Conservation (phyloP, 2,113 vertebrate species). For the Leucosticte australis region DNA sequence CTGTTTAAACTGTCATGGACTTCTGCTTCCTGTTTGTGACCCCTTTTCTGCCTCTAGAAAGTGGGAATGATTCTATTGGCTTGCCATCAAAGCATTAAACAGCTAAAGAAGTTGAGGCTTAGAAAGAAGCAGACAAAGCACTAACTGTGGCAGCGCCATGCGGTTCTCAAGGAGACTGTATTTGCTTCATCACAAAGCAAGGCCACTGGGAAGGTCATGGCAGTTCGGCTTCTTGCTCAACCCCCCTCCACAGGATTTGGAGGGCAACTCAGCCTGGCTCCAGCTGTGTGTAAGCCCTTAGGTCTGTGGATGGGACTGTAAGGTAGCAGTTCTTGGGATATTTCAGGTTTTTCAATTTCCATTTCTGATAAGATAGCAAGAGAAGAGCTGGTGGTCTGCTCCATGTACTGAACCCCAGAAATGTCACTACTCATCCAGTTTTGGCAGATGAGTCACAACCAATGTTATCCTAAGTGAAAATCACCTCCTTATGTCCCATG, state of each 20-base stretch:
- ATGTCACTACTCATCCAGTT: neutral
- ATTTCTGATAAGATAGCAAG: neutral
- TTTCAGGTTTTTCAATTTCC: neutral
- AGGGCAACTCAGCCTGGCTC: neutral
- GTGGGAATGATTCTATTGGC: neutral
- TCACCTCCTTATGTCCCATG: neutral
- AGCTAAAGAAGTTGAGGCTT: neutral
- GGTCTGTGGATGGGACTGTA: neutral
- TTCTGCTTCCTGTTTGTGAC: neutral
- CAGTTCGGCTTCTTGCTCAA: neutral
- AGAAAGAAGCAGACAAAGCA: neutral
- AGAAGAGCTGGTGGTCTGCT: neutral
- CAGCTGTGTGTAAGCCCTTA: neutral
- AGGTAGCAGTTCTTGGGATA: neutral
- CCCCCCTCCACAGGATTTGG: neutral
- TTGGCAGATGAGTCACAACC: fast-evolving
- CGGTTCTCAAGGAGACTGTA: neutral
- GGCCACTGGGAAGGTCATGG: neutral
- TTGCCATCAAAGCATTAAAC: neutral
- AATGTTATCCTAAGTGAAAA: neutral
- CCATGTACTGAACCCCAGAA: neutral
- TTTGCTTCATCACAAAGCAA: neutral
- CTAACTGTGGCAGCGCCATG: neutral
- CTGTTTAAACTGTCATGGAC: neutral
- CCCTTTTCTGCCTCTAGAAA: neutral